Percentiles rank a stretch among this genome's conserved stretches.
Evolutionary conservation across 2,797 vertebrate species (phyloP).

Genomic region (Crenichthys baileyi): DNA sequence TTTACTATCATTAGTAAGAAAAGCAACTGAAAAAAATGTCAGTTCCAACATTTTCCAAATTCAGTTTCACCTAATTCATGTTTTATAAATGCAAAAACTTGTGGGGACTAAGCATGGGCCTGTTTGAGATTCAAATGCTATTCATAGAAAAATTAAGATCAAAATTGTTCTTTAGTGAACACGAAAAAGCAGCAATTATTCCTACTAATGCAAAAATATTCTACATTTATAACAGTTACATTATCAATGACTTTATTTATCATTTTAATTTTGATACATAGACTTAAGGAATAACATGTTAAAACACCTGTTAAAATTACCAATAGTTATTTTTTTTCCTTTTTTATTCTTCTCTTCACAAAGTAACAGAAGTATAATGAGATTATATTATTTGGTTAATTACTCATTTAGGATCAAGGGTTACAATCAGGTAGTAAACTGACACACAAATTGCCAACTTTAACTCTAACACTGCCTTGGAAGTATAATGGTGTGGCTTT

Average conservation of each 20-base stretch:
- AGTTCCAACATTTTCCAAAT: not conserved
- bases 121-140: not conserved
- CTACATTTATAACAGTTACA: not conserved
- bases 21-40: not conserved
- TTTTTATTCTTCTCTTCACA: no score
- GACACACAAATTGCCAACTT: not conserved
- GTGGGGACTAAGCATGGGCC: not conserved
- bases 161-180: not conserved
- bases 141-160: not conserved
- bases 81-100: not conserved
- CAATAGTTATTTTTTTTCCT: no score
- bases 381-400: no score
- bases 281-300: no score
- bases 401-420: no score
- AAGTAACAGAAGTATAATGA: no score
- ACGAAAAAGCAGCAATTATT: not conserved
- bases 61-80: not conserved
- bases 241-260: no score
- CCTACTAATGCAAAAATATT: not conserved
- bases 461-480: not conserved
- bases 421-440: not conserved
- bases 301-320: no score
- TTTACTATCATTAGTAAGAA: not conserved
- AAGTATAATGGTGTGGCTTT: not conserved
- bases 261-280: no score